Percentiles rank a stretch among this genome's conserved stretches.
These are phyloP conservation scores for Kuschelorhynchus macadamiae DNA, from an alignment of 2,888 invertebrate genomes.

Conservation along the genomic window DNA sequence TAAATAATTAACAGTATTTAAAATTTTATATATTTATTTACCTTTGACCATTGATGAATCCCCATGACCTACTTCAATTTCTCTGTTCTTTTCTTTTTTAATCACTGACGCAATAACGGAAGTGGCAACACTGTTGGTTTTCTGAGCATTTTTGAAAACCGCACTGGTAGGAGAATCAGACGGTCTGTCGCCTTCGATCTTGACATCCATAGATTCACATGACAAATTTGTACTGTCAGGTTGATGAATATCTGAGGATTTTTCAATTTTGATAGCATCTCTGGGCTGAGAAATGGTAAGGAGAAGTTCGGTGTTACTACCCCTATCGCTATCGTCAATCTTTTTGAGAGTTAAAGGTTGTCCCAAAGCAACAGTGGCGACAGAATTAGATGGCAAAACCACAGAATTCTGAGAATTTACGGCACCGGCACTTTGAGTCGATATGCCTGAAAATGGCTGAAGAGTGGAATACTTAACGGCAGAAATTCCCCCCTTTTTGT, in stretches of 20 bases:
- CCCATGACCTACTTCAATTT: background rate
- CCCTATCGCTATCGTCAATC: slow-evolving; percentile 62
- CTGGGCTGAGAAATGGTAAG: slow-evolving; percentile 65
- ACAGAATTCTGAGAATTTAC: slow-evolving; percentile 67
- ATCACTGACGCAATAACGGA: slow-evolving; percentile 64
- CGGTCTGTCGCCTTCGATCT: slow-evolving; percentile 61
- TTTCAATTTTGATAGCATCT: slow-evolving; percentile 51
- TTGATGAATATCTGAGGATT: slow-evolving; percentile 53
- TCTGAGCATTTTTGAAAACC: slow-evolving; percentile 58
- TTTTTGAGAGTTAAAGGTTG: slow-evolving; percentile 67
- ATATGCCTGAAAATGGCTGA: slow-evolving; percentile 67
- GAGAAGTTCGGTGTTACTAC: slow-evolving; percentile 63
- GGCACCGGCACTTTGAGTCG: slow-evolving; percentile 66
- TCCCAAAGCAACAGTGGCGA: slow-evolving; percentile 64
- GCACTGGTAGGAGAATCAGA: slow-evolving; percentile 56
- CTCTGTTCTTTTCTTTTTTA: slow-evolving; percentile 52
- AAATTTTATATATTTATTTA: no score
- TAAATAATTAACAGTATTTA: no score
- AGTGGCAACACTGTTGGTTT: slow-evolving; percentile 64
- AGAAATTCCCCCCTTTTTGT: slow-evolving; percentile 73
- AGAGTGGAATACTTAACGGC: slow-evolving; percentile 72
- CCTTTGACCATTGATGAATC: slow-evolving; percentile 26
- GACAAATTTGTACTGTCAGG: slow-evolving; percentile 62
- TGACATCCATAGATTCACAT: slow-evolving; percentile 59
- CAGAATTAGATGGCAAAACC: slow-evolving; percentile 66